Conservation (phyloP, 2,797 vertebrate genomes). For the Botia kubotai region DNA sequence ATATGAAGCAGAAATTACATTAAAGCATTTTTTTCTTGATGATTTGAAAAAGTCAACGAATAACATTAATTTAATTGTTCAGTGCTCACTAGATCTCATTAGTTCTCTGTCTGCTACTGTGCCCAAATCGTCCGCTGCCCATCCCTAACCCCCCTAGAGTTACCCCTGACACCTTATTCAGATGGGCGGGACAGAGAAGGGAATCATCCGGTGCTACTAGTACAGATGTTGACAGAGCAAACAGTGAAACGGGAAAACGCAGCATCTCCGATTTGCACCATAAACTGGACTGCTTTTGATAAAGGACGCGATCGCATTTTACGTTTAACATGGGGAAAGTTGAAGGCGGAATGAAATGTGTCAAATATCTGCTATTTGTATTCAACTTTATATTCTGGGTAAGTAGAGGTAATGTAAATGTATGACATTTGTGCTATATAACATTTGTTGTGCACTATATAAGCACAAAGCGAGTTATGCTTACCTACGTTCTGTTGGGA, state of each 20-base stretch:
- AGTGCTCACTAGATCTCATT: neutral
- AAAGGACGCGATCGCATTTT: neutral
- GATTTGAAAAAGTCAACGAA: neutral
- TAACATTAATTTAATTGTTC: neutral
- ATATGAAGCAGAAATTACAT: no score
- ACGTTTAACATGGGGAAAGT: constrained; percentile 83
- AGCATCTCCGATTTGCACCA: neutral
- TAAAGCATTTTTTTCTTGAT: neutral
- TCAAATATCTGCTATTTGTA: constrained; percentile 91
- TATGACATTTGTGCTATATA: neutral
- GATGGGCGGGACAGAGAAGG: constrained; percentile 79
- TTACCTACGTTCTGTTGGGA: constrained; percentile 40
- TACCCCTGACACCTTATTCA: constrained; percentile 63
- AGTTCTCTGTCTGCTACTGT: constrained; percentile 1
- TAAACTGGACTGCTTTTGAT: neutral
- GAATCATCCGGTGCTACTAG: constrained; percentile 14
- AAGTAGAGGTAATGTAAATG: constrained; percentile 68
- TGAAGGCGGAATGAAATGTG: constrained; percentile 88
- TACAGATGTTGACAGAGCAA: constrained; percentile 10
- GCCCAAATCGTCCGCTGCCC: constrained; percentile 27
- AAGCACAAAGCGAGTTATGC: neutral
- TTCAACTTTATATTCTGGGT: constrained; percentile 98
- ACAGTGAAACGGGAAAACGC: neutral
- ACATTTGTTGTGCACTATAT: neutral
- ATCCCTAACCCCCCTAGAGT: constrained; percentile 63